Evolutionary conservation across 2,888 invertebrate genomes (phyloP).

Genomic region (Tetheella fluctuosa): DNA sequence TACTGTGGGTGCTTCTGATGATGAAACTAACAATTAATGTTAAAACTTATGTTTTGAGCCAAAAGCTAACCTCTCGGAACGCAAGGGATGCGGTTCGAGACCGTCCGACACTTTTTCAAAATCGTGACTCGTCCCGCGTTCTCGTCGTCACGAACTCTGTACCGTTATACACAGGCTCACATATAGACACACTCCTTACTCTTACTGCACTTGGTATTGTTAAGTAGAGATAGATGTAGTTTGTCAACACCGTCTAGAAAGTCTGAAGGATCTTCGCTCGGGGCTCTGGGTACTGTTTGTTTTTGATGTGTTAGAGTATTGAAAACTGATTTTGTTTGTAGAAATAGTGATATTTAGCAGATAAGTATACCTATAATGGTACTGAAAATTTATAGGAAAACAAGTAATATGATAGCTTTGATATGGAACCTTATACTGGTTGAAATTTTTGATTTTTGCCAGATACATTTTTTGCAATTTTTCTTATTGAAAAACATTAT

Average conservation of each 20-base stretch:
- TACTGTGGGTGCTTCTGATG: no score
- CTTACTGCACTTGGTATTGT: conserved; percentile 39
- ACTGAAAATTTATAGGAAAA: no score
- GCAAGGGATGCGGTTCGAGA: conserved; percentile 58
- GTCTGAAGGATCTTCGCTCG: conserved; percentile 48
- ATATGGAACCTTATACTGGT: no score
- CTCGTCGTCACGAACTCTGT: conserved; percentile 74
- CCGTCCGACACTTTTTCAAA: conserved; percentile 80
- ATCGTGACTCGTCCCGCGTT: conserved; percentile 78
- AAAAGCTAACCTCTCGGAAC: conserved; percentile 53
- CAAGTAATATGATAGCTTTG: no score
- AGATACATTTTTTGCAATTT: no score
- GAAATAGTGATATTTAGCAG: no score
- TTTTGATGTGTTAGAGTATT: conserved; percentile 54
- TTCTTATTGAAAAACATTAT: no score
- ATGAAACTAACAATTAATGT: neutral
- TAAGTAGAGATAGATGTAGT: conserved; percentile 52
- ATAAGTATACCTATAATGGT: no score
- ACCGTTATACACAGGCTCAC: conserved; percentile 62
- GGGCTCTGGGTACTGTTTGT: conserved; percentile 35
- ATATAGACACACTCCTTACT: conserved; percentile 55
- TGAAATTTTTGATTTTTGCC: no score
- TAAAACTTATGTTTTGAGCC: conserved; percentile 46
- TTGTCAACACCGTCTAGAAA: conserved; percentile 34
- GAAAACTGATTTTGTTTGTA: conserved; percentile 30